Percentiles rank a stretch among this genome's conserved stretches.
phyloP scores from a whole-genome alignment of 2,113 vertebrate genomes.

The Lepus timidus region DNA sequence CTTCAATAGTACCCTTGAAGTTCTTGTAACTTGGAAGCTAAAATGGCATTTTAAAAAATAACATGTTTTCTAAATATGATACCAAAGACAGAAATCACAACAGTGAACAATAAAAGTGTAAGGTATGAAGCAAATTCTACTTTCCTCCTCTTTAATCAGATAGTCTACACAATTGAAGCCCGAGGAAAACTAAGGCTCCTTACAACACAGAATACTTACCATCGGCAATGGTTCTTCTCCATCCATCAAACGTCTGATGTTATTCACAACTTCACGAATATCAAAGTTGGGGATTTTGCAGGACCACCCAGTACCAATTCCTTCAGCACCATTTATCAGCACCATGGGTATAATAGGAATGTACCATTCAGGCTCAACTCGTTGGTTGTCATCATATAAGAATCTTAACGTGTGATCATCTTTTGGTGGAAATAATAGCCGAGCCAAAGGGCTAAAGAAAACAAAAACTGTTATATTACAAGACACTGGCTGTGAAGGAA shows the following conservation, averaged over 20 bases:
- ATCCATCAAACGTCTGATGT: conserved; percentile 94
- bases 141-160: conserved; percentile 1
- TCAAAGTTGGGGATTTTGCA: conserved; percentile 96
- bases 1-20: conserved; percentile 95
- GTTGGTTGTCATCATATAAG: conserved; percentile 97
- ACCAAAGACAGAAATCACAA: conserved; percentile 46
- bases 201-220: conserved; percentile 88
- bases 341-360: conserved; percentile 97
- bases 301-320: conserved; percentile 99
- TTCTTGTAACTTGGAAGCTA: conserved; percentile 97
- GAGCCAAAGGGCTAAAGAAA: conserved; percentile 91
- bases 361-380: conserved; percentile 99
- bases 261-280: conserved; percentile 94
- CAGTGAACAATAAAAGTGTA: conserved; percentile 24
- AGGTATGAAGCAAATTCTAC: conserved; percentile 56
- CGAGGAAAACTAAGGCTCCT: conserved; percentile 29
- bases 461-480: conserved; percentile 59
- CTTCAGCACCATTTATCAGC: conserved; percentile 95
- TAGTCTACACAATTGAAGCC: not conserved
- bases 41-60: conserved; percentile 67
- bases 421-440: conserved; percentile 93
- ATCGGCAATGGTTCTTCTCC: conserved; percentile 94
- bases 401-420: conserved; percentile 96
- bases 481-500: not conserved
- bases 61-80: conserved; percentile 49